These are phyloP conservation scores for Archips xylosteana DNA, from an alignment of 2,888 invertebrate genomes.

Conservation along the genomic window DNA sequence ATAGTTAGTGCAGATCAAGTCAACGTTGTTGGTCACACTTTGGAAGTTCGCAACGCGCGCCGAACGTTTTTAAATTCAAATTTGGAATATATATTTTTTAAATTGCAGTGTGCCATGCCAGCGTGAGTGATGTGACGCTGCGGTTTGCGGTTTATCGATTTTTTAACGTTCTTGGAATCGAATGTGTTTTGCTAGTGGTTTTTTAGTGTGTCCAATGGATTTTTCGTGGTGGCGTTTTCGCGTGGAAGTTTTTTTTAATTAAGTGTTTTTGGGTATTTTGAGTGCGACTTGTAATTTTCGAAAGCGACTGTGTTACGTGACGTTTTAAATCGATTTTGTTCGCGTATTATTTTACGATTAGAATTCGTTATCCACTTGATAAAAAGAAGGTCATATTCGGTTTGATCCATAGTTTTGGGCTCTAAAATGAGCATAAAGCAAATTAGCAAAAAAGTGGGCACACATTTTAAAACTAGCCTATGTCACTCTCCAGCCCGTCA, in stretches of 20 bases:
- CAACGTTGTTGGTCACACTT: conserved; percentile 47
- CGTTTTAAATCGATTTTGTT: no score
- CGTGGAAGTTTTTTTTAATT: not conserved
- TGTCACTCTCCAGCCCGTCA: no score
- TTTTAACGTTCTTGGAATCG: conserved; percentile 15
- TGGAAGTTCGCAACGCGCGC: conserved; percentile 44
- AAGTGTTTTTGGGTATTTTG: not conserved
- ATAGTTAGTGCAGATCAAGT: conserved; percentile 35
- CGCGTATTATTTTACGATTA: no score
- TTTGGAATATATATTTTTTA: conserved; percentile 37
- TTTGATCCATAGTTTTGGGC: no score
- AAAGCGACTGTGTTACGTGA: no score
- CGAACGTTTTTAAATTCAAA: conserved; percentile 45
- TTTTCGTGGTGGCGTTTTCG: conserved; percentile 9
- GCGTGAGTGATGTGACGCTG: conserved; percentile 34
- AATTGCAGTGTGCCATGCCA: conserved; percentile 17
- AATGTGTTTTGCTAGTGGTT: conserved; percentile 7
- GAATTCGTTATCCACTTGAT: no score
- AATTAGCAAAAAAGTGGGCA: no score
- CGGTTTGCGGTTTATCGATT: conserved; percentile 42
- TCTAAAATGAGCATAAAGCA: no score
- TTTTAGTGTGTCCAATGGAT: not conserved
- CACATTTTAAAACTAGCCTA: no score
- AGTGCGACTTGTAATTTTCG: no score
- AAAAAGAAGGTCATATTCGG: no score